Base-by-base conservation (phyloP, 2,113 vertebrate species). In the Numenius arquata region DNA sequence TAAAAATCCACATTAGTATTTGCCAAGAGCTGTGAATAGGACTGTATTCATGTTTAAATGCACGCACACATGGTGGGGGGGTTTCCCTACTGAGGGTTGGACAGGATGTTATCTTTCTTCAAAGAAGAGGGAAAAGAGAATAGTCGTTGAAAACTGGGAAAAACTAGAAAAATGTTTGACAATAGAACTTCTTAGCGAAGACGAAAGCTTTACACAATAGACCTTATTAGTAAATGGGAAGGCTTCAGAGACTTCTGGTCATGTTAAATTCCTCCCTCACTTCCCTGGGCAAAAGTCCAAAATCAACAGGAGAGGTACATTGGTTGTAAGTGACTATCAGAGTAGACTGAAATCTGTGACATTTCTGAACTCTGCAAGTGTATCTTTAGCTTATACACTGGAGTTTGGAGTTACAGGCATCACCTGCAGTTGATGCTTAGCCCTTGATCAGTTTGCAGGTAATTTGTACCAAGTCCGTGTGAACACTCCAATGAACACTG, bases 31-130 rank as follows among this genome's bases (percentile, higher is more conserved):
- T 67, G 75, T 79, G 55, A 85, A 88, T 50, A 92, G n/a, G 25
- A 56, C 11, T 26, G 56, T 11, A 14, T 75, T 93, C 90, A 77
- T 88, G 92, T 41, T 77, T 43, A 83, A 76, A 63, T n/a, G 90
- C 96, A 96, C 52, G 59, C 90, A 94, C 36, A 0, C 82, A 93
- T 36, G 7, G 6, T 38, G 43, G 38, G 23, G 62, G 29, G 36
- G 20, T 11, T 50, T 96, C 79, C 76, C 85, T 72, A 3, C 26
- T 75, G 20, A 41, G 74, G 9, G 47, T 1, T 96, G 85, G 88
- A 70, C 95, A 97, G 96, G 93, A 95, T 96, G 92, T 92, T 90
- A 27, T 92, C 89, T 83, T 95, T 93, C 78, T 93, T 94, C 85
- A 94, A 95, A 96, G 77, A 73, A 85, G 75, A 74, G 38, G 59